phyloP scores from a whole-genome alignment of 2,888 invertebrate species.

The Lamproptera curius region DNA sequence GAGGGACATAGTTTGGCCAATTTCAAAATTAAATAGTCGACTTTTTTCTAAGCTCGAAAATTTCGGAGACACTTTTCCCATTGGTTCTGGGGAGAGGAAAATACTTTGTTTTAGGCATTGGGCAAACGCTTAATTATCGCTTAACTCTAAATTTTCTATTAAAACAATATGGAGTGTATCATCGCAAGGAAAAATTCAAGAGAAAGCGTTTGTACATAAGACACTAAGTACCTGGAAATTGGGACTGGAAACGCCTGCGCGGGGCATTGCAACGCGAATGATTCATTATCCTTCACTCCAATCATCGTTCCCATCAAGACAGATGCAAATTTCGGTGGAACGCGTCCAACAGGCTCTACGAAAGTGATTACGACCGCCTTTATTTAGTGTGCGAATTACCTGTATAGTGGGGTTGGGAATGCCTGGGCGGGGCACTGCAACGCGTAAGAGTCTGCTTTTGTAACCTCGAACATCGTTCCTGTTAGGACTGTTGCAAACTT shows the following conservation, averaged over 20 bases:
- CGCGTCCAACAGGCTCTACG: conserved; percentile 83
- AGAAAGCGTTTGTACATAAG: not conserved
- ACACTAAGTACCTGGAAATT: conserved; percentile 71
- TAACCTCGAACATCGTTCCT: conserved; percentile 76
- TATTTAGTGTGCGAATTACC: conserved; percentile 47
- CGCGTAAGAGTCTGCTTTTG: conserved; percentile 62
- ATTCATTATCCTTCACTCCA: conserved; percentile 63
- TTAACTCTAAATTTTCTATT: not conserved
- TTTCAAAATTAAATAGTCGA: conserved; percentile 59
- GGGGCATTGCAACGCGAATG: conserved; percentile 80
- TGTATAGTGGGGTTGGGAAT: conserved; percentile 74
- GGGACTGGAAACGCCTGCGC: conserved; percentile 83
- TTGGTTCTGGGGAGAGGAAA: conserved; percentile 53
- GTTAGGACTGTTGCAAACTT: conserved; percentile 77
- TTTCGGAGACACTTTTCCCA: conserved; percentile 86
- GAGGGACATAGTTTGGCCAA: conserved; percentile 69
- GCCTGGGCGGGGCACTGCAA: conserved; percentile 85
- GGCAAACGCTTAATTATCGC: not conserved
- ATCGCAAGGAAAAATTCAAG: not conserved
- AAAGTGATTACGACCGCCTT: conserved; percentile 35
- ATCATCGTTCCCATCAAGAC: conserved; percentile 80
- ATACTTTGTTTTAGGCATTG: not conserved
- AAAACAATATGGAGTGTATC: not conserved
- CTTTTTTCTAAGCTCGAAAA: conserved; percentile 67
- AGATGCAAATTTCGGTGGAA: conserved; percentile 82